Evolutionary conservation across 2,113 vertebrate genomes (phyloP).

Genomic region (Tyto alba): DNA sequence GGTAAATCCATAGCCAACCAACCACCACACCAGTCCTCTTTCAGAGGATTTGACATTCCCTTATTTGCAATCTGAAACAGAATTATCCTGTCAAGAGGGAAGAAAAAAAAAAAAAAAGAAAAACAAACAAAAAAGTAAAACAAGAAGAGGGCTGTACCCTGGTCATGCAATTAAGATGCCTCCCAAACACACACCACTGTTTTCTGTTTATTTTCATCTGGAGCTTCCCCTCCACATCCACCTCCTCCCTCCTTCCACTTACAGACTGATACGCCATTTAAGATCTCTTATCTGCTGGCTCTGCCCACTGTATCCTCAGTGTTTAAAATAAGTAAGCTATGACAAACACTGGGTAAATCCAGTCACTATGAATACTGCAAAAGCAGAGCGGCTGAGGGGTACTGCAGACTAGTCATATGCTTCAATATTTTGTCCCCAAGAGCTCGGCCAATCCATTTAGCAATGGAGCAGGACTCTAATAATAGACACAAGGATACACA

Average conservation of each 20-base stretch:
- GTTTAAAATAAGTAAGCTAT: not conserved
- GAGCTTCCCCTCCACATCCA: not conserved
- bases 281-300: conserved; percentile 2
- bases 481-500: conserved; percentile 52
- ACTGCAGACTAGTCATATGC: not conserved
- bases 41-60: not conserved
- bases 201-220: conserved; percentile 7
- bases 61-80: not conserved
- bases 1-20: not conserved
- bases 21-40: not conserved
- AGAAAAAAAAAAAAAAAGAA: not conserved
- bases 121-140: not conserved
- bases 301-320: not conserved
- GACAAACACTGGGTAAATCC: not conserved
- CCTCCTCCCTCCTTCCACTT: conserved; percentile 12
- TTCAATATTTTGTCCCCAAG: conserved; percentile 28
- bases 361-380: not conserved
- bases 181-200: not conserved
- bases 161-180: not conserved
- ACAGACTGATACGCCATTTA: not conserved
- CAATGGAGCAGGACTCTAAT: conserved; percentile 22
- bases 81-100: not conserved
- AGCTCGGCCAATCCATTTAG: conserved; percentile 55
- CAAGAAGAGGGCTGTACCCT: not conserved
- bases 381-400: not conserved